phyloP scores from a whole-genome alignment of 2,113 vertebrate genomes.

The Capreolus pygargus region DNA sequence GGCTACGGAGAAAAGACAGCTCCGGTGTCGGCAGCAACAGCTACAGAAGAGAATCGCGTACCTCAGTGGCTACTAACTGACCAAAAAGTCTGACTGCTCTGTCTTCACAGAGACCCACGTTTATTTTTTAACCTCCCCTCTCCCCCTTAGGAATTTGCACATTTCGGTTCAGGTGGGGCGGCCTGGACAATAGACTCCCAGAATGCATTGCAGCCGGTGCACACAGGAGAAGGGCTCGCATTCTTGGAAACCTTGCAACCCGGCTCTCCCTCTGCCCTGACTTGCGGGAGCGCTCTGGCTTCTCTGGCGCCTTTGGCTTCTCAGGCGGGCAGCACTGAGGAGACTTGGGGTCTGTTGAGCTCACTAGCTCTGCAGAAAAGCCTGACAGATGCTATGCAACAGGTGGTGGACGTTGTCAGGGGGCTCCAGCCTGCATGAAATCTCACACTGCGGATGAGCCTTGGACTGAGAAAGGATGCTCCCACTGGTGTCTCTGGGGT shows the following conservation, averaged over 20 bases:
- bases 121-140: slow-evolving; percentile 43
- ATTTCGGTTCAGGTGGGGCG: slow-evolving; percentile 56
- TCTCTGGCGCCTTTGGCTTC: slow-evolving; percentile 55
- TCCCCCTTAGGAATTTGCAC: slow-evolving; percentile 81
- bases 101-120: slow-evolving; percentile 28
- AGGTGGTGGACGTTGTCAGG: slow-evolving; percentile 68
- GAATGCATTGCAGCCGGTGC: slow-evolving; percentile 61
- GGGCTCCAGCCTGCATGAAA: slow-evolving; percentile 65
- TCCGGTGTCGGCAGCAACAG: slow-evolving; percentile 85
- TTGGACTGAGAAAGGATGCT: slow-evolving; percentile 65
- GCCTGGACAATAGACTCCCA: slow-evolving; percentile 60
- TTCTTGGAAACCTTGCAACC: slow-evolving; percentile 60
- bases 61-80: slow-evolving; percentile 86
- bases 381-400: slow-evolving; percentile 77
- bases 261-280: slow-evolving; percentile 28
- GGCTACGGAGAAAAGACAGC: slow-evolving; percentile 88
- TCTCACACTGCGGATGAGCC: slow-evolving; percentile 63
- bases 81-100: slow-evolving; percentile 24
- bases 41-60: slow-evolving; percentile 88
- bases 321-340: slow-evolving; percentile 27
- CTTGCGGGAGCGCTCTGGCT: slow-evolving; percentile 5
- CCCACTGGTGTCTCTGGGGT: slow-evolving; percentile 62
- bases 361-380: slow-evolving; percentile 54
- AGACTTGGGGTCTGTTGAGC: slow-evolving; percentile 44
- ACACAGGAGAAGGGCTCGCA: slow-evolving; percentile 63